Evolutionary conservation across 2,888 invertebrate species (phyloP).

Genomic region (Hymenopus coronatus): DNA sequence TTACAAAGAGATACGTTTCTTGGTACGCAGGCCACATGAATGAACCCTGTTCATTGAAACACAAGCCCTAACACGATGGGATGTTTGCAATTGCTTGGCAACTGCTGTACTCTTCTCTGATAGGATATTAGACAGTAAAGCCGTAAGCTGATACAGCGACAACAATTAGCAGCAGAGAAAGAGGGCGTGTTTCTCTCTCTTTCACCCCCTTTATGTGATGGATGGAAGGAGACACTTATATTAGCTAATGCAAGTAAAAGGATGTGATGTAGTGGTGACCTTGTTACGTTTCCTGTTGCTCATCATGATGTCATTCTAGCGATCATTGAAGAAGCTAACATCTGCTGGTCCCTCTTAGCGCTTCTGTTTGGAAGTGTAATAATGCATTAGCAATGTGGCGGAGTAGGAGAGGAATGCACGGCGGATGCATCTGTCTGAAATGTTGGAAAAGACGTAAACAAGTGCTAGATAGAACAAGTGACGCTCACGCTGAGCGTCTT

Average conservation of each 20-base stretch:
- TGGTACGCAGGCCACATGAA: no score
- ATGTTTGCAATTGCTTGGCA: neutral
- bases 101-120: neutral
- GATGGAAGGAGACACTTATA: neutral
- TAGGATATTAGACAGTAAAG: slow-evolving; percentile 7
- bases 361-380: neutral
- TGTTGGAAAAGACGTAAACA: neutral
- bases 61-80: no score
- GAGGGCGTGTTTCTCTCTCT: neutral
- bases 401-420: neutral
- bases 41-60: no score
- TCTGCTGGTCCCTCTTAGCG: neutral
- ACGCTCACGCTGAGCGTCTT: neutral
- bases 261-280: slow-evolving; percentile 11
- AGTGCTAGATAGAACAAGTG: neutral
- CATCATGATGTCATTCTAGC: slow-evolving; percentile 9
- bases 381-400: neutral
- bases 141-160: slow-evolving; percentile 11
- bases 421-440: neutral
- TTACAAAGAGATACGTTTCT: no score
- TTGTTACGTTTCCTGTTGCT: slow-evolving; percentile 16
- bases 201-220: neutral
- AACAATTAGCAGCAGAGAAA: slow-evolving; percentile 14
- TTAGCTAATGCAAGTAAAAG: slow-evolving; percentile 20
- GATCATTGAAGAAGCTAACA: slow-evolving; percentile 12